Base-by-base conservation (phyloP, 2,797 vertebrate species). In the Clarias pachynema region DNA sequence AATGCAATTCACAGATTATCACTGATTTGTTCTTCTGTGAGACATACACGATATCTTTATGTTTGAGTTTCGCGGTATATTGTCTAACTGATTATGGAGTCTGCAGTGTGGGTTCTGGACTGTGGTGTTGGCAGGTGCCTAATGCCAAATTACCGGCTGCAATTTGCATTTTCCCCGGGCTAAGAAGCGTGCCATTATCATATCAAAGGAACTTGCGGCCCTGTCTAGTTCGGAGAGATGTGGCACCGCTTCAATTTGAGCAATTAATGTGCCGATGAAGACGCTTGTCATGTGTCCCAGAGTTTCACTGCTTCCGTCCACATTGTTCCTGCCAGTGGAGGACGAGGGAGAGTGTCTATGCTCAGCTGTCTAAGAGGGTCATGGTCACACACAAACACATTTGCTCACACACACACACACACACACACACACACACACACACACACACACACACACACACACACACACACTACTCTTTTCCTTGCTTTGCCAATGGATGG, bases 171-270 rank as follows among this genome's bases (percentile, higher is more conserved):
- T 82, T 97, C 96, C 96, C 96, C 96, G 95, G 95, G 97, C 96
- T 97, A 97, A 98, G 98, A 99, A 98, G 97, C 96, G 96, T 97
- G 94, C 98, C 97, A 99, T 99, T 99, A 99, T 99, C 98, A 99
- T 99, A 99, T 99, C 98, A 99, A 99, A 99, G 97, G 96, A 98
- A 79, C 97, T 97, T 96, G 95, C 95, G 96, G 96, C 96, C 96
- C 96, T 95, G 96, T 96, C 95, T 96, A 96, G 95, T 96, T 98
- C 96, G 95, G 94, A 97, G 97, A 97, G 97, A 98, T 96, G 96
- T 97, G 97, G 96, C 97, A 96, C 97, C 94, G 97, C 97, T 98
- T 98, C 97, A 98, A 98, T 99, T 97, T 96, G 96, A 98, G 97
- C 97, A 99, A 99, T 99, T 99, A 98, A 98, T 98, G 97, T 96